A percentile compares a stretch with the other conserved stretches of the same genome.
Evolutionary conservation across 2,113 vertebrate species (phyloP).

Genomic region (Nyctibius bracteatus): DNA sequence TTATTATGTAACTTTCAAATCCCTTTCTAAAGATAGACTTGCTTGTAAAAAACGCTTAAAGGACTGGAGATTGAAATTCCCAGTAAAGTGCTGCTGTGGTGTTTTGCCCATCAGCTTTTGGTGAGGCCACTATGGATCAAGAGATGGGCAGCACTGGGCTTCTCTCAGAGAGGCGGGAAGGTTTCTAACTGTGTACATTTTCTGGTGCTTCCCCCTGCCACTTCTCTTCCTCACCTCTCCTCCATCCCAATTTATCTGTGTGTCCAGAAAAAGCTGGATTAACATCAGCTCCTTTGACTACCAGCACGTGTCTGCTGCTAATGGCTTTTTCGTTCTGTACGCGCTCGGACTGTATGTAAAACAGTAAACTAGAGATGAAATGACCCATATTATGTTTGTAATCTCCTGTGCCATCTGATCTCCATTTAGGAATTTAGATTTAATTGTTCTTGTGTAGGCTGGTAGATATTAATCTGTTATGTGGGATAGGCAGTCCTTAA

Average conservation of each 20-base stretch:
- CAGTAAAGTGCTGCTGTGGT: not conserved
- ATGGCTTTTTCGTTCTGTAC: not conserved
- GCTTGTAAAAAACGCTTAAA: not conserved
- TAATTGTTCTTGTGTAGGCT: constrained; percentile 36
- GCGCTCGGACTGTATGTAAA: not conserved
- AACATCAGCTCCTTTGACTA: not conserved
- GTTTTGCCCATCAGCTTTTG: not conserved
- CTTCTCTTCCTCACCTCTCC: not conserved
- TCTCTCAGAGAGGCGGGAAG: not conserved
- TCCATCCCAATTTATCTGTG: not conserved
- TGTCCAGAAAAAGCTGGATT: not conserved
- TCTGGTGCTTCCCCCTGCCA: not conserved
- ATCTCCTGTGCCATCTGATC: not conserved
- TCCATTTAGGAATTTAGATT: constrained; percentile 12
- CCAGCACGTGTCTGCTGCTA: not conserved
- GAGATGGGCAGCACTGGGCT: not conserved
- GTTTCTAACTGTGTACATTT: not conserved
- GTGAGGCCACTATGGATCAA: not conserved
- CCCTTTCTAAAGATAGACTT: not conserved
- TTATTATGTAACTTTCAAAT: not conserved
- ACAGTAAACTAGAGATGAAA: constrained; percentile 9
- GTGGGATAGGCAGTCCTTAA: not conserved
- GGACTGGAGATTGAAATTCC: not conserved
- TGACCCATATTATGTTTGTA: not conserved
- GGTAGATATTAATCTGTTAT: constrained; percentile 2